These are phyloP conservation scores for Danio albolineatus DNA, from an alignment of 2,797 vertebrate genomes.

Conservation along the genomic window DNA sequence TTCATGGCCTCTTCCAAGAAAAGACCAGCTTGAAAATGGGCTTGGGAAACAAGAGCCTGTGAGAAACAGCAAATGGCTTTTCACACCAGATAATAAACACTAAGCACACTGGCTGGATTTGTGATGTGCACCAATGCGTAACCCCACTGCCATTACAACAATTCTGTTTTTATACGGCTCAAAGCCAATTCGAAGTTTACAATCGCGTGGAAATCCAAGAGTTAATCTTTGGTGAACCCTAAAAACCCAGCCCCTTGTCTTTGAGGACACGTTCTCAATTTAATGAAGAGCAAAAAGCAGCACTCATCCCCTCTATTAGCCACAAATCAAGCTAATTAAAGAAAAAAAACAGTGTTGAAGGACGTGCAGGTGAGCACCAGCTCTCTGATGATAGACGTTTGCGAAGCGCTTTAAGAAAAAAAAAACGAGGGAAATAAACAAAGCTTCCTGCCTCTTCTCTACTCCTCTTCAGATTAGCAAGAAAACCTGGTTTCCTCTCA, in stretches of 20 bases:
- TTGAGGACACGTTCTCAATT: slow-evolving; percentile 53
- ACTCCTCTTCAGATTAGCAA: slow-evolving; percentile 21
- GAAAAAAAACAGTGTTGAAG: slow-evolving; percentile 59
- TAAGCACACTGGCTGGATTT: slow-evolving; percentile 39
- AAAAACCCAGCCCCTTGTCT: slow-evolving; percentile 57
- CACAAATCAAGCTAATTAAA: slow-evolving; percentile 72
- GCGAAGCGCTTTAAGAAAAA: slow-evolving; percentile 55
- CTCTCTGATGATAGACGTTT: slow-evolving; percentile 45
- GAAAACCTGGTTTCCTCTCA: slow-evolving; percentile 10
- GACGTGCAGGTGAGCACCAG: slow-evolving; percentile 74
- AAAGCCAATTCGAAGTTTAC: background rate
- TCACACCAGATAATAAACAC: slow-evolving; percentile 65
- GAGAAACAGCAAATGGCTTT: slow-evolving; percentile 65
- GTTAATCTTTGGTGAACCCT: slow-evolving; percentile 17
- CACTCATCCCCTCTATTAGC: slow-evolving; percentile 70
- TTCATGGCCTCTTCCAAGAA: slow-evolving; percentile 57
- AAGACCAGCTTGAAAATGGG: slow-evolving; percentile 43
- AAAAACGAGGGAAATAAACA: slow-evolving; percentile 67
- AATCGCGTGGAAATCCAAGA: background rate
- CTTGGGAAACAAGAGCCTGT: slow-evolving; percentile 49
- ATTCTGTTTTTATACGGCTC: background rate
- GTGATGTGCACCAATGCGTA: slow-evolving; percentile 31
- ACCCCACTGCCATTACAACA: background rate
- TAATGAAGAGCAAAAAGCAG: slow-evolving; percentile 59
- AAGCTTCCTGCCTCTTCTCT: slow-evolving; percentile 55